Percentiles rank a stretch among this genome's conserved stretches.
These are phyloP conservation scores for Gastrophryne carolinensis DNA, from an alignment of 2,797 vertebrate species.

Conservation along the genomic window DNA sequence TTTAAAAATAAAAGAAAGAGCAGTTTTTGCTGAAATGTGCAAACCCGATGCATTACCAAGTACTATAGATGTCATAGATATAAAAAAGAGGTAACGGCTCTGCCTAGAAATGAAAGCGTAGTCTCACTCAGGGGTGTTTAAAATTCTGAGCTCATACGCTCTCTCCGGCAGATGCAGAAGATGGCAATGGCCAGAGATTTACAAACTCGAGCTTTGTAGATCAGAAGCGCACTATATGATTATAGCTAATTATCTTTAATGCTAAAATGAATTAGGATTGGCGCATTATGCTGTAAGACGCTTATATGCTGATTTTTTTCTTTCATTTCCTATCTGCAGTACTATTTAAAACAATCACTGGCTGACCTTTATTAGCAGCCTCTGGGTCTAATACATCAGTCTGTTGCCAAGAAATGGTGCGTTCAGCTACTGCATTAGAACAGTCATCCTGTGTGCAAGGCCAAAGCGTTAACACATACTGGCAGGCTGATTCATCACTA, in stretches of 20 bases:
- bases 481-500: too few relatives aligned
- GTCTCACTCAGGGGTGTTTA: slow-evolving; percentile 43
- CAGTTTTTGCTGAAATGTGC: slow-evolving; percentile 27
- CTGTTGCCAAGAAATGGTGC: neutral
- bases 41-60: slow-evolving; percentile 22
- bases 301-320: slow-evolving; percentile 18
- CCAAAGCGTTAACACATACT: neutral
- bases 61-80: slow-evolving; percentile 35
- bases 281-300: slow-evolving; percentile 43
- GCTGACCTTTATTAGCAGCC: slow-evolving; percentile 21
- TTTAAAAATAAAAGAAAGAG: slow-evolving; percentile 15
- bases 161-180: slow-evolving; percentile 37
- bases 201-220: slow-evolving; percentile 43
- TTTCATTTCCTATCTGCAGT: slow-evolving; percentile 23
- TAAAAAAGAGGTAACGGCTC: slow-evolving; percentile 18
- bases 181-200: slow-evolving; percentile 47
- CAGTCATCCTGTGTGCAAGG: neutral
- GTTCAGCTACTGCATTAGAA: neutral
- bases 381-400: slow-evolving; percentile 13
- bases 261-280: slow-evolving; percentile 50
- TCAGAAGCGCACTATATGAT: slow-evolving; percentile 49
- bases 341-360: slow-evolving; percentile 44
- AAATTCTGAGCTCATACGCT: slow-evolving; percentile 44
- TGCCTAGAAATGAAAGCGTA: slow-evolving; percentile 24
- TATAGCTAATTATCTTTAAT: slow-evolving; percentile 53